A percentile compares a stretch with the other conserved stretches of the same genome.
These are phyloP conservation scores for Biston betularia DNA, from an alignment of 2,888 invertebrate species.

Conservation along the genomic window DNA sequence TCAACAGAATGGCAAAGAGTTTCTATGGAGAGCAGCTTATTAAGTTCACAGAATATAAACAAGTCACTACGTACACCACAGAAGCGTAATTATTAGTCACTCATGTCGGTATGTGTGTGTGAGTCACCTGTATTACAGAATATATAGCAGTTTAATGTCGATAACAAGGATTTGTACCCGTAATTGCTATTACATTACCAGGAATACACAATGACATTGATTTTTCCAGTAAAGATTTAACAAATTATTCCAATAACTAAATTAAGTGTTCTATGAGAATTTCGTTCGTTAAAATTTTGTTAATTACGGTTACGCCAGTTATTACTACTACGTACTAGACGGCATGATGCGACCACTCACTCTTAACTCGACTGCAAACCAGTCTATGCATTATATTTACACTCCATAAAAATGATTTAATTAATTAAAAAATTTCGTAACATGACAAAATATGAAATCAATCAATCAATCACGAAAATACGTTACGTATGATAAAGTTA, in stretches of 20 bases:
- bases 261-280: background rate
- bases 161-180: conserved; percentile 25
- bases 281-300: background rate
- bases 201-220: conserved; percentile 67
- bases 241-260: conserved; percentile 17
- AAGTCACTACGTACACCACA: conserved; percentile 24
- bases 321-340: too few relatives aligned
- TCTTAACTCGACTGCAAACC: too few relatives aligned
- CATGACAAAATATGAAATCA: too few relatives aligned
- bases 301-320: too few relatives aligned
- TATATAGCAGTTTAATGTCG: conserved; percentile 15
- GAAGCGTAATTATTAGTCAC: conserved; percentile 60
- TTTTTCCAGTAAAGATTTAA: conserved; percentile 54
- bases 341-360: too few relatives aligned
- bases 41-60: conserved; percentile 27
- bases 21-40: conserved; percentile 29
- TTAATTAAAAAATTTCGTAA: too few relatives aligned
- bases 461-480: too few relatives aligned
- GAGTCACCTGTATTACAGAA: conserved; percentile 60
- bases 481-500: too few relatives aligned
- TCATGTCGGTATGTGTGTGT: conserved; percentile 48
- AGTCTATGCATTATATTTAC: too few relatives aligned
- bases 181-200: conserved; percentile 69
- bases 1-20: conserved; percentile 27
- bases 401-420: too few relatives aligned